Evolutionary conservation across 2,797 vertebrate genomes (phyloP).

Genomic region (Manis javanica): DNA sequence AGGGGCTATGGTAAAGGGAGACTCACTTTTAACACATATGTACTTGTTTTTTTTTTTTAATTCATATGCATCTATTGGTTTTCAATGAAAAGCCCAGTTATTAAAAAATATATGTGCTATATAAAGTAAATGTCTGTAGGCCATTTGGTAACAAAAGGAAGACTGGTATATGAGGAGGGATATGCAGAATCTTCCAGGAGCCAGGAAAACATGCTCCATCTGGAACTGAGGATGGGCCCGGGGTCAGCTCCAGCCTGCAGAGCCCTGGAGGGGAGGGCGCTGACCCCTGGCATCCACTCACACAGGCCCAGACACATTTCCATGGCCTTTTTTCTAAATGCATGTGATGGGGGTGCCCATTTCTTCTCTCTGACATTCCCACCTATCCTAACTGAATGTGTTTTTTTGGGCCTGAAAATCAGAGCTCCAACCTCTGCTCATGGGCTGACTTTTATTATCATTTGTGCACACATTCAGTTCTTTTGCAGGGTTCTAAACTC

Average conservation of each 20-base stretch:
- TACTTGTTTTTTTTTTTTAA: slow-evolving; percentile 17
- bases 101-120: slow-evolving; percentile 40
- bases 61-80: not conserved
- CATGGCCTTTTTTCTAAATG: not conserved
- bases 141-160: slow-evolving; percentile 49
- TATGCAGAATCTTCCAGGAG: slow-evolving; percentile 21
- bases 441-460: not conserved
- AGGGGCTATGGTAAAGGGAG: not conserved
- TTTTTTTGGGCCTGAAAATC: slow-evolving; percentile 32
- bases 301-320: not conserved
- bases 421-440: not conserved
- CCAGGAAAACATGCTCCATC: slow-evolving; percentile 13
- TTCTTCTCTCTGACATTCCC: not conserved
- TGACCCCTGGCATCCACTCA: not conserved
- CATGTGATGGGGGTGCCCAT: not conserved
- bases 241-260: not conserved
- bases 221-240: not conserved
- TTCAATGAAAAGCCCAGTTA: slow-evolving; percentile 16
- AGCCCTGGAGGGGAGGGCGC: not conserved
- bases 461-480: not conserved
- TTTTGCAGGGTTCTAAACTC: not conserved
- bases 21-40: not conserved
- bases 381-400: not conserved
- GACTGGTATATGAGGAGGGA: not conserved
- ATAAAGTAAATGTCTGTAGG: slow-evolving; percentile 60